These are phyloP conservation scores for Bimastos eiseni DNA, from an alignment of 2,888 invertebrate genomes.

Conservation along the genomic window DNA sequence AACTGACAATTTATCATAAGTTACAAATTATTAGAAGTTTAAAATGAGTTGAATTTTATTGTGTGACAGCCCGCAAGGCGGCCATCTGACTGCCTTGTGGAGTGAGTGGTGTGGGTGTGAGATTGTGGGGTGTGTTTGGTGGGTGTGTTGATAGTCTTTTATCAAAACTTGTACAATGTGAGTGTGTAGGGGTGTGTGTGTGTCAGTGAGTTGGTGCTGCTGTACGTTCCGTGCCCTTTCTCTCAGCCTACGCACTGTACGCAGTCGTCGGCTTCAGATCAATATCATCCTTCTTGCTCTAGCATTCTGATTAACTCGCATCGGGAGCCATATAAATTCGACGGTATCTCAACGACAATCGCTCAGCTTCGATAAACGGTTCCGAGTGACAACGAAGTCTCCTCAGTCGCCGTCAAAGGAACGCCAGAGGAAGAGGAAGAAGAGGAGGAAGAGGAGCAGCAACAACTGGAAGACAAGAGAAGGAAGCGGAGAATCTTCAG, in stretches of 20 bases:
- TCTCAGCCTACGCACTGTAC: not conserved
- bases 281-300: not conserved
- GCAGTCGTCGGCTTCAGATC: not conserved
- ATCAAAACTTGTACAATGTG: not conserved
- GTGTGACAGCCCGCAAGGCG: too few species aligned
- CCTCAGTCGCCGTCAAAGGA: not conserved
- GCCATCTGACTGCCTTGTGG: not conserved
- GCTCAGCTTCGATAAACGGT: conserved; percentile 4
- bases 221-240: too few species aligned
- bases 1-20: too few species aligned
- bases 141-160: not conserved
- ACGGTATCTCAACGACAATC: not conserved
- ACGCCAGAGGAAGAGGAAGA: not conserved
- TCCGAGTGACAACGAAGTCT: not conserved
- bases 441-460: not conserved
- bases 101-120: not conserved
- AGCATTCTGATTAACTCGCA: not conserved
- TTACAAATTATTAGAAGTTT: too few species aligned
- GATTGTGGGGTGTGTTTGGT: too few species aligned
- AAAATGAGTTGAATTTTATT: too few species aligned
- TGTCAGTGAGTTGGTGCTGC: not conserved
- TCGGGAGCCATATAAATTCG: not conserved
- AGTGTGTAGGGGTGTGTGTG: not conserved
- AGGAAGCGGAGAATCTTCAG: not conserved
- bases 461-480: not conserved